Conservation (phyloP, 1,140 invertebrate genomes). For the Formica exsecta region DNA sequence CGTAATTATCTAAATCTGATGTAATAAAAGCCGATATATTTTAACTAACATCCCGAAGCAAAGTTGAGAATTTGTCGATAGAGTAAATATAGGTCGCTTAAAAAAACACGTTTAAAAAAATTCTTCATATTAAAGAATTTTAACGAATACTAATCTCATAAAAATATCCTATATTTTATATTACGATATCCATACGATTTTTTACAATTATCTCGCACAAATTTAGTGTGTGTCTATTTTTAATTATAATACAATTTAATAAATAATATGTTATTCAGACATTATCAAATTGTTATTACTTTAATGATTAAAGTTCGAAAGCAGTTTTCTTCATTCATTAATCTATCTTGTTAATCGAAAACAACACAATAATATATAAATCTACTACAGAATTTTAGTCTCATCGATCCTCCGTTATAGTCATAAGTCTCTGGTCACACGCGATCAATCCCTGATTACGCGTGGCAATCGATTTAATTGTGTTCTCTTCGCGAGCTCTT, state of each 20-base stretch:
- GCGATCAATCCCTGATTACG: constrained; percentile 7
- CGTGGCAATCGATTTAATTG: constrained; percentile 9
- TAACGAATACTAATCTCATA: too few relatives aligned
- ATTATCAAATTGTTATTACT: too few relatives aligned
- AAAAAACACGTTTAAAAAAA: neutral
- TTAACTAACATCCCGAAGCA: neutral
- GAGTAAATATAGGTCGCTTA: neutral
- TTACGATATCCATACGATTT: too few relatives aligned
- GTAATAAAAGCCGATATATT: neutral
- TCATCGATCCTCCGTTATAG: neutral
- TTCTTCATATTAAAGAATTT: neutral
- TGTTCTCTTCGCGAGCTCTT: neutral
- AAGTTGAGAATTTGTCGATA: neutral
- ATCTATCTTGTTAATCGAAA: neutral
- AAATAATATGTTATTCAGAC: too few relatives aligned
- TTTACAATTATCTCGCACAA: too few relatives aligned
- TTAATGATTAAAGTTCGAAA: too few relatives aligned
- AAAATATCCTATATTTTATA: too few relatives aligned
- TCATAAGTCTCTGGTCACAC: neutral
- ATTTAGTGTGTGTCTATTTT: too few relatives aligned
- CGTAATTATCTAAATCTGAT: neutral
- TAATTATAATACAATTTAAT: too few relatives aligned
- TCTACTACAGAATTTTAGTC: neutral
- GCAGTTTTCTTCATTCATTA: too few relatives aligned
- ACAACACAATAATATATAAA: neutral